Evolutionary conservation across 1,140 invertebrate genomes (phyloP).

Genomic region (Carcinoscorpius rotundicauda): DNA sequence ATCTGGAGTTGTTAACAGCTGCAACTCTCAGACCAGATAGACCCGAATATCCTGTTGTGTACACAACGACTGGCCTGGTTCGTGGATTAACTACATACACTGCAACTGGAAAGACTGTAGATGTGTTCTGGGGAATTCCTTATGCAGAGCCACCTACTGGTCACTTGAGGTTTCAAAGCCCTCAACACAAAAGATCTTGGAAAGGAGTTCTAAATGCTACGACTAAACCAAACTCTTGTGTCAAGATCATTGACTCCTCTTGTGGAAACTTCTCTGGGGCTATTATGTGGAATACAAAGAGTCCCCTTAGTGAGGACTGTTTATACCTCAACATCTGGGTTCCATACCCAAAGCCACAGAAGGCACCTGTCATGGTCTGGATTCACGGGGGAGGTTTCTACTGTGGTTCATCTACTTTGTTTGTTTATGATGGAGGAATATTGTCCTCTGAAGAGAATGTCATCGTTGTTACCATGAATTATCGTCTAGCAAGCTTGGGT

Average conservation of each 20-base stretch:
- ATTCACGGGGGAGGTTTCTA: constrained; percentile 60
- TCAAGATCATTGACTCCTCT: constrained; percentile 4
- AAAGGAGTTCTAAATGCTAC: constrained; percentile 47
- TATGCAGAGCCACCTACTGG: constrained; percentile 84
- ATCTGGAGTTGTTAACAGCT: too few species aligned
- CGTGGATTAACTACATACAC: too few species aligned
- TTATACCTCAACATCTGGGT: constrained; percentile 88
- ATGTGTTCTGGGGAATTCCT: constrained; percentile 49
- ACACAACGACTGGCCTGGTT: too few species aligned
- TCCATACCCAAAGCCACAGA: constrained; percentile 42
- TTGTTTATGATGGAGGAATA: constrained; percentile 46
- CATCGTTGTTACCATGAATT: constrained; percentile 55
- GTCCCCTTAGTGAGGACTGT: constrained; percentile 71
- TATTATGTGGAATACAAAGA: too few species aligned
- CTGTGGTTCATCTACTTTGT: constrained; percentile 44
- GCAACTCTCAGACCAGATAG: too few species aligned
- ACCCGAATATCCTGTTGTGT: too few species aligned
- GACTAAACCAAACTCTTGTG: constrained; percentile 9
- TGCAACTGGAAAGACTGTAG: too few species aligned
- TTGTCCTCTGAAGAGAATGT: constrained; percentile 49
- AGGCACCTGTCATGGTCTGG: constrained; percentile 54
- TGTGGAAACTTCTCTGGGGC: not conserved
- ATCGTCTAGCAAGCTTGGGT: constrained; percentile 52
- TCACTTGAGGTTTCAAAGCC: constrained; percentile 73
- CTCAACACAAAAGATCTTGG: constrained; percentile 73